Conservation (phyloP, 64 coral and sea anemone genomes). For the Dendronephthya gigantea region DNA sequence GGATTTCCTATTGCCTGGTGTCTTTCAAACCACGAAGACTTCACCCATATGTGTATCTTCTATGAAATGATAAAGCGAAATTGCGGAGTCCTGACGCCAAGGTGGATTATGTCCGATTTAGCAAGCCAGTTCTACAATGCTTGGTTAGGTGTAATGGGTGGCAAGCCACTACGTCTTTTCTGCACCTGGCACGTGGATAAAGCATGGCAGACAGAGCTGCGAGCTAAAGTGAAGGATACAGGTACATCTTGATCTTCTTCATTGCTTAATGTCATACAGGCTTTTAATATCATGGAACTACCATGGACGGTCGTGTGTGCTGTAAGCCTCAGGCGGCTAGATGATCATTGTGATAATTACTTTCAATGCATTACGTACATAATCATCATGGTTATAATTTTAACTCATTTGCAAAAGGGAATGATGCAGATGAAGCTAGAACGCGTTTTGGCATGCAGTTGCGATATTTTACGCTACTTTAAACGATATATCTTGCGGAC, state of each 20-base stretch:
- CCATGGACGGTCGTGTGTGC: too few species aligned
- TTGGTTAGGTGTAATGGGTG: constrained; percentile 23
- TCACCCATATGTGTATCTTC: constrained; percentile 23
- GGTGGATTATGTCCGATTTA: constrained; percentile 35
- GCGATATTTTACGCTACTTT: too few species aligned
- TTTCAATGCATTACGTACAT: too few species aligned
- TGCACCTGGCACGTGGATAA: constrained; percentile 57
- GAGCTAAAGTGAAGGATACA: constrained; percentile 9
- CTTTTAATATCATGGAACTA: too few species aligned
- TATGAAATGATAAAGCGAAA: not conserved
- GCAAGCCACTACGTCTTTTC: constrained; percentile 2
- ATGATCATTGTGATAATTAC: too few species aligned
- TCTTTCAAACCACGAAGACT: constrained; percentile 42
- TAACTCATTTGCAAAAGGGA: too few species aligned
- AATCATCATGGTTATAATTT: too few species aligned
- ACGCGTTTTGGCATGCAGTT: too few species aligned
- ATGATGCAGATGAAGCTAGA: too few species aligned
- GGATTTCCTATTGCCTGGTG: constrained; percentile 43
- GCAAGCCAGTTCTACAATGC: constrained; percentile 47
- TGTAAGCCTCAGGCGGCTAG: too few species aligned
- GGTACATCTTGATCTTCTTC: not conserved
- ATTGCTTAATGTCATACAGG: too few species aligned
- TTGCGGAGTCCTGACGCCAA: not conserved
- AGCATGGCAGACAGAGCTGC: constrained; percentile 24
- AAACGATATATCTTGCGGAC: too few species aligned